Percentiles rank a stretch among this genome's conserved stretches.
phyloP scores from a whole-genome alignment of 2,888 invertebrate species.

The Ernsta delagoae region DNA sequence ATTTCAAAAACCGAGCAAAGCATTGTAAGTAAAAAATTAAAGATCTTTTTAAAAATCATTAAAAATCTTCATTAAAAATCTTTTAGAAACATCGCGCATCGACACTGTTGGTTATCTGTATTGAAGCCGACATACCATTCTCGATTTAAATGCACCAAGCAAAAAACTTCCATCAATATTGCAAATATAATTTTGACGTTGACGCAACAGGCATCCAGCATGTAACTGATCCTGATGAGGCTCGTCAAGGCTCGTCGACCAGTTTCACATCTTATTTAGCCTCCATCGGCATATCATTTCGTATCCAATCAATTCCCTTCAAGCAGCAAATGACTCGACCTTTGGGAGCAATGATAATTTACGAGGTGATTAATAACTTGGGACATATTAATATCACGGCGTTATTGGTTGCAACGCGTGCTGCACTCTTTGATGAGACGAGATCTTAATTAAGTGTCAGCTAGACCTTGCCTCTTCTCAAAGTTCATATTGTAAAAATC shows the following conservation, averaged over 20 bases:
- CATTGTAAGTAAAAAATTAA: no score
- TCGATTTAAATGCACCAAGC: no score
- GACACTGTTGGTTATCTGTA: no score
- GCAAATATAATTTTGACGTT: slow-evolving; percentile 4
- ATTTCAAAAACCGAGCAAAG: no score
- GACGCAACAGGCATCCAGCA: background rate
- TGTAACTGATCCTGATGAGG: slow-evolving; percentile 11
- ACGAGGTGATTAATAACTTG: slow-evolving; percentile 33
- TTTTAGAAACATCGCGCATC: no score
- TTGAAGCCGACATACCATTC: no score
- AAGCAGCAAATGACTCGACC: slow-evolving; percentile 37
- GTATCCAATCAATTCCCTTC: slow-evolving; percentile 35
- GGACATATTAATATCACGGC: slow-evolving; percentile 30
- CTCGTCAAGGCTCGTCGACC: slow-evolving; percentile 13
- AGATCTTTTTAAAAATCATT: no score
- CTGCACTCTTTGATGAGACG: slow-evolving; percentile 23
- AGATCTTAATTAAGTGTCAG: slow-evolving; percentile 35
- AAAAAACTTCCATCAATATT: background rate
- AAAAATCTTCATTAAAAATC: no score
- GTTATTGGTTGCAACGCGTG: slow-evolving; percentile 26
- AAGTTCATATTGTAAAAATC: background rate
- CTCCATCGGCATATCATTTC: slow-evolving; percentile 32
- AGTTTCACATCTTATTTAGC: slow-evolving; percentile 22
- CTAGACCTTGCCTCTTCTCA: slow-evolving; percentile 7
- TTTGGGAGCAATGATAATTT: slow-evolving; percentile 36